A percentile compares a stretch with the other conserved stretches of the same genome.
phyloP scores from a whole-genome alignment of 2,888 invertebrate species.

The Gymnoscelis rufifasciata region DNA sequence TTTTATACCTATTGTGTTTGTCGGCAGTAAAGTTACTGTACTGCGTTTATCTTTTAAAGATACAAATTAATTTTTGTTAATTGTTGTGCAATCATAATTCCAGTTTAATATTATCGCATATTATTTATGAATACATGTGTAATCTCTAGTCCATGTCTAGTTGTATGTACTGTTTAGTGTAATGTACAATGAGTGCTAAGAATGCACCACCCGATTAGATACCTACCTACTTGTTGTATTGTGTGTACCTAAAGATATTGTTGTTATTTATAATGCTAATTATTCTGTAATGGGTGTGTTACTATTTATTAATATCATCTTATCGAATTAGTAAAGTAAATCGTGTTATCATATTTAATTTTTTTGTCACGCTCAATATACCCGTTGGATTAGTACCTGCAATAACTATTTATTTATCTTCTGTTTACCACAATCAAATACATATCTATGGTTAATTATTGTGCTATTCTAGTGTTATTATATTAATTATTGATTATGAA shows the following conservation, averaged over 20 bases:
- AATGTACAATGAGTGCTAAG: slow-evolving; percentile 31
- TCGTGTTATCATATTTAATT: background rate
- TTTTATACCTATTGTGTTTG: background rate
- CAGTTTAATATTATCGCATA: slow-evolving; percentile 2
- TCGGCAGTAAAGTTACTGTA: background rate
- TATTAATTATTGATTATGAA: too few relatives aligned
- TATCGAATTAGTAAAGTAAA: slow-evolving; percentile 6
- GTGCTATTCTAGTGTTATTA: slow-evolving; percentile 37
- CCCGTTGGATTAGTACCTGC: background rate
- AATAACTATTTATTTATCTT: slow-evolving; percentile 1
- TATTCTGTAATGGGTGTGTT: slow-evolving; percentile 34
- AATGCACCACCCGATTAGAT: slow-evolving; percentile 33
- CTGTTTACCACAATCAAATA: slow-evolving; percentile 31
- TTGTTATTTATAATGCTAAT: slow-evolving; percentile 42
- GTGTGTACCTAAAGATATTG: slow-evolving; percentile 51
- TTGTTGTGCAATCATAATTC: slow-evolving; percentile 9
- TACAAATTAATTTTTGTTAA: background rate
- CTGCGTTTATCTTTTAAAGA: slow-evolving; percentile 8
- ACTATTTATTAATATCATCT: slow-evolving; percentile 19
- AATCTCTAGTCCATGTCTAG: slow-evolving; percentile 21
- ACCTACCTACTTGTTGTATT: slow-evolving; percentile 47
- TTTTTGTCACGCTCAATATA: slow-evolving; percentile 12
- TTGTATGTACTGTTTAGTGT: slow-evolving; percentile 26
- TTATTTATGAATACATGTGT: slow-evolving; percentile 10
- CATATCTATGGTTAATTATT: slow-evolving; percentile 68